These are phyloP conservation scores for Stegophylla sp. DNA, from an alignment of 2,888 invertebrate genomes.

Conservation along the genomic window DNA sequence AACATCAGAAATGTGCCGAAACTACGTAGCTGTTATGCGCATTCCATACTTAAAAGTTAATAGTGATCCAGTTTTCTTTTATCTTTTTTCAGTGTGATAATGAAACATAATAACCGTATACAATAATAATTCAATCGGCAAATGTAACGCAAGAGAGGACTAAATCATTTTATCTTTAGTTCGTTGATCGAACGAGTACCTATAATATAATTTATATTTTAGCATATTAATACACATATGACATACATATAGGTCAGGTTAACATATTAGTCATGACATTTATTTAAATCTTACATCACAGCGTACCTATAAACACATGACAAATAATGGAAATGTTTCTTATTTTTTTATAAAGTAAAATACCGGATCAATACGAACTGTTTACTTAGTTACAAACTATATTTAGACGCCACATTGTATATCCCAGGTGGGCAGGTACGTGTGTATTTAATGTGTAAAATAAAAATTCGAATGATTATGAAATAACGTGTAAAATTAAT, in stretches of 20 bases:
- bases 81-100: too few species aligned
- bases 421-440: not conserved
- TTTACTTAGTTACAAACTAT: not conserved
- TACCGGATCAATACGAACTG: constrained; percentile 2
- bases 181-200: not conserved
- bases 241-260: not conserved
- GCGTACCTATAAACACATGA: not conserved
- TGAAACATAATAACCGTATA: too few species aligned
- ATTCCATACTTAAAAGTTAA: too few species aligned
- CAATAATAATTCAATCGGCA: not conserved
- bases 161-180: not conserved
- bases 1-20: too few species aligned
- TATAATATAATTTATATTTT: not conserved
- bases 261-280: not conserved
- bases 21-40: too few species aligned
- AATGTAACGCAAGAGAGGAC: not conserved
- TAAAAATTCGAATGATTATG: too few species aligned
- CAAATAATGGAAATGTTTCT: not conserved
- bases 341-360: not conserved
- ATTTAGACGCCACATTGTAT: not conserved
- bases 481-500: too few species aligned
- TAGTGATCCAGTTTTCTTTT: too few species aligned
- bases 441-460: too few species aligned
- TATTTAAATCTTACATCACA: not conserved
- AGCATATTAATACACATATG: too few species aligned